phyloP scores from a whole-genome alignment of 2,888 invertebrate genomes.

The Parnassius apollo region DNA sequence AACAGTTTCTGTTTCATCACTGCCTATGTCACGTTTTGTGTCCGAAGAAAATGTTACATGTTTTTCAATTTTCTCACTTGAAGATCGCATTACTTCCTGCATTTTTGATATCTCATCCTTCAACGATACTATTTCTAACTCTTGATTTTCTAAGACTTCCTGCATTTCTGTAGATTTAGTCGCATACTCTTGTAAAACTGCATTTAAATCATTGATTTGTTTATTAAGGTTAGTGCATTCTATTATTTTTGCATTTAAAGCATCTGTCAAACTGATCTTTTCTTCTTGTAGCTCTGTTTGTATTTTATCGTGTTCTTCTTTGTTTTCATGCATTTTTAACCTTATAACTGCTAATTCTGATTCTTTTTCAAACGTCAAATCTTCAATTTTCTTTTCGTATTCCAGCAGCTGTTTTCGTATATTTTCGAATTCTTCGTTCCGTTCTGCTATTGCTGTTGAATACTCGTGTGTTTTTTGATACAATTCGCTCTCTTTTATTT shows the following conservation, averaged over 20 bases:
- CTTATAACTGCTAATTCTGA: conserved; percentile 77
- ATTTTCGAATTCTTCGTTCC: conserved; percentile 70
- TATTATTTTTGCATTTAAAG: conserved; percentile 64
- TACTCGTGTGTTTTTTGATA: conserved; percentile 67
- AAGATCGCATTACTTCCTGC: conserved; percentile 50
- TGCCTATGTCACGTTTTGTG: conserved; percentile 57
- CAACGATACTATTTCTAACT: conserved; percentile 86
- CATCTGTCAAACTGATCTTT: conserved; percentile 51
- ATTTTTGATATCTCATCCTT: conserved; percentile 83
- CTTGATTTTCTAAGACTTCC: conserved; percentile 84
- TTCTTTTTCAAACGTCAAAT: conserved; percentile 75
- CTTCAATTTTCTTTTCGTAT: conserved; percentile 71
- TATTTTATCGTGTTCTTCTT: conserved; percentile 50
- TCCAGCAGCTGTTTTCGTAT: conserved; percentile 60
- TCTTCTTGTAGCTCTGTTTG: conserved; percentile 52
- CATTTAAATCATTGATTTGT: conserved; percentile 77
- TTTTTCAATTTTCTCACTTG: conserved; percentile 63
- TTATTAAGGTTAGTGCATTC: conserved; percentile 75
- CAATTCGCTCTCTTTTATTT: conserved; percentile 64
- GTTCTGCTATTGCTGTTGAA: conserved; percentile 52
- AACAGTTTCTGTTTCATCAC: conserved; percentile 35
- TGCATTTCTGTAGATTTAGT: conserved; percentile 81
- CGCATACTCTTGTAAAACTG: conserved; percentile 76
- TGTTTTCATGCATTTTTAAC: conserved; percentile 75
- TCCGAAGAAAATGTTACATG: conserved; percentile 73